phyloP scores from a whole-genome alignment of 1,140 invertebrate genomes.

The Rhyacophila brunnea region DNA sequence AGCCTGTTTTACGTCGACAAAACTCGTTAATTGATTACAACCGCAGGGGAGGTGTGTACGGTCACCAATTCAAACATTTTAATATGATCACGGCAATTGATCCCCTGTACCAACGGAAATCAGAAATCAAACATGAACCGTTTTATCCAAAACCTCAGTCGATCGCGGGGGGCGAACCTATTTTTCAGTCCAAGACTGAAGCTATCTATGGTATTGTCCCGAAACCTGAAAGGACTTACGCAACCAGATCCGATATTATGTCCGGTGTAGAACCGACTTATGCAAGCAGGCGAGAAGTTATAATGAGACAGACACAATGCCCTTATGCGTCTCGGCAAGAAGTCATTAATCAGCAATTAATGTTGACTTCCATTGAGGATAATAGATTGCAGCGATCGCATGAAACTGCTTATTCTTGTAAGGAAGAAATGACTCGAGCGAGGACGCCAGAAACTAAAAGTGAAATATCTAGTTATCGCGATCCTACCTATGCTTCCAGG shows the following conservation, averaged over 20 bases:
- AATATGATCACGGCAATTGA: slow-evolving; percentile 57
- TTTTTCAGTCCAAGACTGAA: slow-evolving; percentile 52
- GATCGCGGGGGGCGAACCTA: slow-evolving; percentile 32
- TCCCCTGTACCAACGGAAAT: slow-evolving; percentile 54
- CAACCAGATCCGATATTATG: slow-evolving; percentile 43
- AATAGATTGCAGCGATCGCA: background rate
- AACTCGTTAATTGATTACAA: slow-evolving; percentile 55
- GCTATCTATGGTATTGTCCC: slow-evolving; percentile 51
- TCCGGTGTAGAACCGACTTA: slow-evolving; percentile 49
- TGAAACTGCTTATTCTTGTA: background rate
- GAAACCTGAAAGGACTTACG: slow-evolving; percentile 51
- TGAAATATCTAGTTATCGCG: slow-evolving; percentile 13
- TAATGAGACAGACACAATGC: slow-evolving; percentile 21
- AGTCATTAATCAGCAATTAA: slow-evolving; percentile 24
- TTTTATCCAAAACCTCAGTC: slow-evolving; percentile 42
- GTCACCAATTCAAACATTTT: slow-evolving; percentile 47
- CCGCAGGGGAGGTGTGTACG: slow-evolving; percentile 47
- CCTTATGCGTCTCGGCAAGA: slow-evolving; percentile 32
- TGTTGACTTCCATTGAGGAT: background rate
- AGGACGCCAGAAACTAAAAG: slow-evolving; percentile 32
- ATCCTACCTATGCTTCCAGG: slow-evolving; percentile 14
- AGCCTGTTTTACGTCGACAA: slow-evolving; percentile 52
- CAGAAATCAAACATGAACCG: slow-evolving; percentile 52
- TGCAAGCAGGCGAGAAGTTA: slow-evolving; percentile 44
- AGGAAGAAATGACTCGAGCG: slow-evolving; percentile 2